These are phyloP conservation scores for Erythrocercus mccallii DNA, from an alignment of 2,113 vertebrate species.

Conservation along the genomic window DNA sequence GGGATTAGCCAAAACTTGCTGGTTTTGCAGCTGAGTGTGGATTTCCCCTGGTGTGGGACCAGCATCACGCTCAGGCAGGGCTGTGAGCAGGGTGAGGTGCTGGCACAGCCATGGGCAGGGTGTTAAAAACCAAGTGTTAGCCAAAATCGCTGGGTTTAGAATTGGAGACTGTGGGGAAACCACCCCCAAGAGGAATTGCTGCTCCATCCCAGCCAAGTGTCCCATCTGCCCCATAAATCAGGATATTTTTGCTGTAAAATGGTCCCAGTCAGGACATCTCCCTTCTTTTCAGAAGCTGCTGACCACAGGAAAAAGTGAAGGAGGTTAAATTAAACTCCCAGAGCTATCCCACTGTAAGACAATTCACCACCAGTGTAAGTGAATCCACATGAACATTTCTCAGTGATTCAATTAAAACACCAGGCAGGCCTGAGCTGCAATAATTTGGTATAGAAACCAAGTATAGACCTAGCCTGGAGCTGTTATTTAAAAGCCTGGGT, in stretches of 20 bases:
- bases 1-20: slow-evolving; percentile 43
- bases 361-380: background rate
- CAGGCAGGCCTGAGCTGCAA: background rate
- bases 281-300: background rate
- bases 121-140: background rate
- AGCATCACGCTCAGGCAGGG: background rate
- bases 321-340: background rate
- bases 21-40: background rate
- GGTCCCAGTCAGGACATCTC: background rate
- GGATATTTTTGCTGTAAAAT: background rate
- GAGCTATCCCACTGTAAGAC: background rate
- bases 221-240: fast-evolving
- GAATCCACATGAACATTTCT: background rate
- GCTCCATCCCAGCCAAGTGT: background rate
- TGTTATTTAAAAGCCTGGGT: slow-evolving; percentile 49
- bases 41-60: fast-evolving
- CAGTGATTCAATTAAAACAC: background rate
- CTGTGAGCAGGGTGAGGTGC: background rate
- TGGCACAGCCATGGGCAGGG: fast-evolving
- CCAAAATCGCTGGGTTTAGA: background rate
- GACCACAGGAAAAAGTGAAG: background rate
- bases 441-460: slow-evolving; percentile 11
- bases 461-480: slow-evolving; percentile 51
- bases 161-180: fast-evolving
- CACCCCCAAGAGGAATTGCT: background rate